These are phyloP conservation scores for Teleogryllus oceanicus DNA, from an alignment of 2,888 invertebrate genomes.

Conservation along the genomic window DNA sequence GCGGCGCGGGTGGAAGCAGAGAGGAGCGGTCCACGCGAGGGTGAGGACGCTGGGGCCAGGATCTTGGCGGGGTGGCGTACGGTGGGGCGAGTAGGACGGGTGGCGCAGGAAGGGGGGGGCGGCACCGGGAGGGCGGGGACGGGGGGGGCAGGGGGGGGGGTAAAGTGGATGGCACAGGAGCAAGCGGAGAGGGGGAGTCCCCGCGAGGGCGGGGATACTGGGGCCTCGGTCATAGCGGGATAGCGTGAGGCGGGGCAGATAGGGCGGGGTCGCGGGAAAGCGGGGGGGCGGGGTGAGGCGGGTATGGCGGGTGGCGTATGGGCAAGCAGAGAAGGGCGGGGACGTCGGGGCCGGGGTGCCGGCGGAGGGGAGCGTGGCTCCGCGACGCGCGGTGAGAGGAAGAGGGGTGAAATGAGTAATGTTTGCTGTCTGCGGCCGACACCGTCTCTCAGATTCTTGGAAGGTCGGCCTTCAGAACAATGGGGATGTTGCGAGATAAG, in stretches of 20 bases:
- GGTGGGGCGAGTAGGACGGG: neutral
- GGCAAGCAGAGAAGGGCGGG: neutral
- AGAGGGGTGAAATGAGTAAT: slow-evolving; percentile 18
- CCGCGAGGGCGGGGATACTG: neutral
- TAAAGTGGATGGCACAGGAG: neutral
- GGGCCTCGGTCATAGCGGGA: neutral
- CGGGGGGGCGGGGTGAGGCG: neutral
- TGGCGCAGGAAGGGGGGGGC: neutral
- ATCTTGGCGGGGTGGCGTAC: neutral
- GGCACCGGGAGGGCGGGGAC: neutral
- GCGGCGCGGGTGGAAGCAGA: neutral
- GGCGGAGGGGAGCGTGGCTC: neutral
- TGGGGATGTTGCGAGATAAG: slow-evolving; percentile 9
- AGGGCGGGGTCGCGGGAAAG: neutral
- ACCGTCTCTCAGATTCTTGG: slow-evolving; percentile 18
- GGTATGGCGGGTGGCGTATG: neutral
- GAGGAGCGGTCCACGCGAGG: neutral
- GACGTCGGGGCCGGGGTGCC: neutral
- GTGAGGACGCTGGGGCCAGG: too few relatives aligned
- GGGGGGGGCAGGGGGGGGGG: neutral
- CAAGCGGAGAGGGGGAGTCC: neutral
- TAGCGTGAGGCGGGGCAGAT: neutral
- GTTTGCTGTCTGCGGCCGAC: slow-evolving; percentile 18
- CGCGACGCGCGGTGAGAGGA: neutral
- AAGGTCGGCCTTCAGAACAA: slow-evolving; percentile 18